Percentiles rank a stretch among this genome's conserved stretches.
phyloP scores from a whole-genome alignment of 1,140 invertebrate species.

The Triops longicaudatus region DNA sequence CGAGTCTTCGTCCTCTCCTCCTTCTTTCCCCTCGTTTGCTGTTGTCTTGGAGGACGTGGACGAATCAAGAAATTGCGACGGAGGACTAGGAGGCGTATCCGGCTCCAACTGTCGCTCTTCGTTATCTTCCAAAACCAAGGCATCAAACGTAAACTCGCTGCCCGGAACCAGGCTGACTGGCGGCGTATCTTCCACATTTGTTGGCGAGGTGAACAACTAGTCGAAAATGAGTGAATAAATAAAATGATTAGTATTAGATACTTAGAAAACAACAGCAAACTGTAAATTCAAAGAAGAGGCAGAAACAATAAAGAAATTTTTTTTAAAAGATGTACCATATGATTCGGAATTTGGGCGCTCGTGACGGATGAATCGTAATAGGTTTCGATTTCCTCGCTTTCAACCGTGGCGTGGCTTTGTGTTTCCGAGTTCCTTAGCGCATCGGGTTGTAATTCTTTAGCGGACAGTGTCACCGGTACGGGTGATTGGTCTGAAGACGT shows the following conservation, averaged over 20 bases:
- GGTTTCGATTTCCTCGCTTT: slow-evolving; percentile 13
- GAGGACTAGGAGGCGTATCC: neutral
- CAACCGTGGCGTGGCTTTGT: neutral
- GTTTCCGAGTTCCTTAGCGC: neutral
- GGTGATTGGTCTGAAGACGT: neutral
- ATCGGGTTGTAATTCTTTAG: neutral
- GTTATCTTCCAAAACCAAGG: neutral
- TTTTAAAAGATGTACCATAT: neutral
- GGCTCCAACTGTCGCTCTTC: neutral
- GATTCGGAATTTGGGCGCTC: slow-evolving; percentile 19
- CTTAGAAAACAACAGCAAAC: neutral
- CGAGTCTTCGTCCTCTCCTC: neutral
- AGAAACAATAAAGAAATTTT: neutral
- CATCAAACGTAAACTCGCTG: neutral
- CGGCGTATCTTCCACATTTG: neutral
- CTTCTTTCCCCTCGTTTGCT: neutral
- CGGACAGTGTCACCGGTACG: neutral
- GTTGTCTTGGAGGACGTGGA: neutral
- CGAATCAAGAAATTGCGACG: neutral
- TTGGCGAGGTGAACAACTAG: neutral
- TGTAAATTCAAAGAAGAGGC: no score
- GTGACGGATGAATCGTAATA: slow-evolving; percentile 26
- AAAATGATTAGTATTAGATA: neutral
- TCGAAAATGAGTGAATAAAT: neutral
- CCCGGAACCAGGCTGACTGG: neutral